Evolutionary conservation across 2,113 vertebrate species (phyloP), one percentile per base, ranked within the genome.

Genomic region (Tympanuchus pallidicinctus): DNA sequence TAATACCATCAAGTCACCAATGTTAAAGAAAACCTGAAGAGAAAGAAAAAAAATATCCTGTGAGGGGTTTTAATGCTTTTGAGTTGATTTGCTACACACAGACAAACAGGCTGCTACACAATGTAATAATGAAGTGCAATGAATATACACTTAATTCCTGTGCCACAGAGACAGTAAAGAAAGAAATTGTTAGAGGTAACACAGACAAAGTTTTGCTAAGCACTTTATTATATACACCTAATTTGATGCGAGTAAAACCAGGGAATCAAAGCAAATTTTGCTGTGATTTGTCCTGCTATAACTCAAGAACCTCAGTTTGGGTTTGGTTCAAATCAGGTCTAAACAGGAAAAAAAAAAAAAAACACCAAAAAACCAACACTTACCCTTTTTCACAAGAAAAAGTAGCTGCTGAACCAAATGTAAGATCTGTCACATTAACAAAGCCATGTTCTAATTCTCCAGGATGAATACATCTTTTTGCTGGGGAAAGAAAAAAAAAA

Each of bases 301-400:
- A 92, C 40, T 63, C 43, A n/a, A 48, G 42, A 70, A 54, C 17
- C 13, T 63, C 21, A 70, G 65, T 21, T 5, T 19, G 21, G 4
- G 16, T 47, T 82, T 77, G 40, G 10, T 47, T 85, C 60, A 84
- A 69, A 70, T 63, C 8, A 50, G 6, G 5, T 22, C 18, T 45
- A 61, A 84, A 69, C 6, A 38, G 8, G 4, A 56, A 48, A 42
- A 57, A n/a, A 70, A 60, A 72, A 87, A 79, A 64, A 28, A 27
- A 82, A 64, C 70, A 10, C 38, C 38, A 38, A 38, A 38, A 38
- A 38, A 38, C 38, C 24, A 96, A 43, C 42, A 43, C 97, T 97
- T 81, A 98, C 97, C 98, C 97, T 6, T 8, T 1, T 2, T 54
- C 6, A 93, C 98, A 98, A 38, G 10, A 59, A 94, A 96, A 96